phyloP scores from a whole-genome alignment of 2,113 vertebrate genomes.

The Leucoraja erinaceus region DNA sequence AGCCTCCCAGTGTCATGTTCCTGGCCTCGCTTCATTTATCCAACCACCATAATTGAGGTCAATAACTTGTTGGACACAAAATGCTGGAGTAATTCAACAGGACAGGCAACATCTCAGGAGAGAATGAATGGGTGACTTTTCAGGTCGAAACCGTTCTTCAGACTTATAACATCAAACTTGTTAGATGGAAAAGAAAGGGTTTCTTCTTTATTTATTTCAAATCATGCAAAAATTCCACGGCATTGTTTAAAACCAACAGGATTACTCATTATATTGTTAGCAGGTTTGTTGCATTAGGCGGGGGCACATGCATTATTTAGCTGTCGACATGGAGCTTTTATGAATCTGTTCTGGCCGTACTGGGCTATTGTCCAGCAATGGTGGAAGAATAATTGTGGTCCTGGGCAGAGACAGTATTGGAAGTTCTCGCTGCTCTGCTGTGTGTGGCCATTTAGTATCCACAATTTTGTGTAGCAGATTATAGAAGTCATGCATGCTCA shows the following conservation, averaged over 20 bases:
- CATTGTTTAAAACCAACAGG: neutral
- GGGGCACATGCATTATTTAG: neutral
- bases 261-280: neutral
- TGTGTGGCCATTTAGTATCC: no score
- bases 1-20: neutral
- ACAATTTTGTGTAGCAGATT: no score
- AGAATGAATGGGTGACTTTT: no score
- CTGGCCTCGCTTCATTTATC: neutral
- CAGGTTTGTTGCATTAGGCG: neutral
- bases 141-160: no score
- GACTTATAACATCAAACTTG: no score
- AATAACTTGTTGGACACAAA: neutral
- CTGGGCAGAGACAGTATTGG: no score
- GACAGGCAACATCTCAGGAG: no score
- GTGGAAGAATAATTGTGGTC: neutral
- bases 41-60: neutral
- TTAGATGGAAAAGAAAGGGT: neutral
- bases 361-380: neutral
- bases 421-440: no score
- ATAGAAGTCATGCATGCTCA: no score
- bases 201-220: neutral
- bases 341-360: neutral
- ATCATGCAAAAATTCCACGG: neutral
- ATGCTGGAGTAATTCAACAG: no score
- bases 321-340: neutral